Conservation (phyloP, 1,140 invertebrate species). For the Heliconius congener region DNA sequence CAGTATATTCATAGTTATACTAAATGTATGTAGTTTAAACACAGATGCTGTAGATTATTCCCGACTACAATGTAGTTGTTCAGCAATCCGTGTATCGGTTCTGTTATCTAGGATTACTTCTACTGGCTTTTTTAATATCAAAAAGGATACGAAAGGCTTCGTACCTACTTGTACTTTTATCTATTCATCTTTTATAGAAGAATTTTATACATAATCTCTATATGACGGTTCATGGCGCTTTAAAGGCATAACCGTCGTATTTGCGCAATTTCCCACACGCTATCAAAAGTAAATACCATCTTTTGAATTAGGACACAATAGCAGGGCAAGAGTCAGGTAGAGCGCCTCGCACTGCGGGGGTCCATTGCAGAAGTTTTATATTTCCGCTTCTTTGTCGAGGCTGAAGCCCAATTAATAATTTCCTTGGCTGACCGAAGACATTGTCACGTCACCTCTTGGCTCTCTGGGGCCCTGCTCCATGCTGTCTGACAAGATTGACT, state of each 20-base stretch:
- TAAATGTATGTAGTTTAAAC: background rate
- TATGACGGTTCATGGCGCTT: slow-evolving; percentile 53
- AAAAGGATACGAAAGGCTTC: background rate
- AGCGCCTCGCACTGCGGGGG: slow-evolving; percentile 69
- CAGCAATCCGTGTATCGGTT: slow-evolving; percentile 50
- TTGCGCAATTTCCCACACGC: slow-evolving; percentile 79
- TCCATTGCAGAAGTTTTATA: slow-evolving; percentile 76
- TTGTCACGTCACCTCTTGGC: slow-evolving; percentile 59
- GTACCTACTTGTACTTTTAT: background rate
- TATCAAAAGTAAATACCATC: slow-evolving; percentile 71
- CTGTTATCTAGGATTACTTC: slow-evolving; percentile 51
- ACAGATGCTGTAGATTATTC: slow-evolving; percentile 18
- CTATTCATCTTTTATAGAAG: background rate
- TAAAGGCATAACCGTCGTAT: slow-evolving; percentile 51
- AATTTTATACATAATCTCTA: slow-evolving; percentile 7
- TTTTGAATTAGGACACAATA: slow-evolving; percentile 71
- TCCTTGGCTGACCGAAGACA: slow-evolving; percentile 75
- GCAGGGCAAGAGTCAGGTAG: slow-evolving; percentile 79
- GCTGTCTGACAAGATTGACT: slow-evolving; percentile 75
- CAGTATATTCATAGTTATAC: background rate
- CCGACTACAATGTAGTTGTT: slow-evolving; percentile 37
- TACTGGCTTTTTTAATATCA: slow-evolving; percentile 14
- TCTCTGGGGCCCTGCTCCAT: slow-evolving; percentile 51
- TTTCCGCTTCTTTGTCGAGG: slow-evolving; percentile 79
- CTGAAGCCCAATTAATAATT: slow-evolving; percentile 77